phyloP scores from a whole-genome alignment of 2,797 vertebrate species.

The Perodicticus potto region DNA sequence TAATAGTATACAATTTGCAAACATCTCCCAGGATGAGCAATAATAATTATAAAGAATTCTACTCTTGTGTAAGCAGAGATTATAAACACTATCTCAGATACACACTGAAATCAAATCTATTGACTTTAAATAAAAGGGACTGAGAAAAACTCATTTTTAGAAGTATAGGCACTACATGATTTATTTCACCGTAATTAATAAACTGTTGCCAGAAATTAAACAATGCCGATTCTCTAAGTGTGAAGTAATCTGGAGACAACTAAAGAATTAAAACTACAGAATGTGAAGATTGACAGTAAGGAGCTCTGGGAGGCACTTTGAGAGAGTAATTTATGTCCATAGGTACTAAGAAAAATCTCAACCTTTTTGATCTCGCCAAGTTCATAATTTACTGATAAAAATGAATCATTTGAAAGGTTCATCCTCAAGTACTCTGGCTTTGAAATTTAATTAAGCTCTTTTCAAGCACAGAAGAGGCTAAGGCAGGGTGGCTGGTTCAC shows the following conservation, averaged over 20 bases:
- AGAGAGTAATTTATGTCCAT: background rate
- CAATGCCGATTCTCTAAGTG: background rate
- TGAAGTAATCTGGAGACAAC: background rate
- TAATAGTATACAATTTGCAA: slow-evolving; percentile 4
- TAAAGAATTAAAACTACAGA: background rate
- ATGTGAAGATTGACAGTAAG: background rate
- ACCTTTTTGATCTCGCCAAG: background rate
- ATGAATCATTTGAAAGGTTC: background rate
- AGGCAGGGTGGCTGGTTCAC: background rate
- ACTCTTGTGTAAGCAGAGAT: background rate
- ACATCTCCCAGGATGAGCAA: background rate
- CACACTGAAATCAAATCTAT: slow-evolving; percentile 30
- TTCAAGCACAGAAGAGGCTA: background rate
- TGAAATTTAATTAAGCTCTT: slow-evolving; percentile 12
- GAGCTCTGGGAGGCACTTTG: background rate
- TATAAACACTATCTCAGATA: background rate
- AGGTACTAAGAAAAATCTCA: background rate
- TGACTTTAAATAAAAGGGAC: slow-evolving; percentile 42
- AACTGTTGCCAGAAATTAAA: slow-evolving; percentile 48
- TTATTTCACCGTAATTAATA: slow-evolving; percentile 47
- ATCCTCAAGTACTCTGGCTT: background rate
- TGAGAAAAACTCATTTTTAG: slow-evolving; percentile 42
- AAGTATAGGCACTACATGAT: background rate
- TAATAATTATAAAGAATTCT: slow-evolving; percentile 14
- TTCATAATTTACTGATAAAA: slow-evolving; percentile 56